These are phyloP conservation scores for Microchirus variegatus DNA, from an alignment of 2,797 vertebrate genomes.

Conservation along the genomic window DNA sequence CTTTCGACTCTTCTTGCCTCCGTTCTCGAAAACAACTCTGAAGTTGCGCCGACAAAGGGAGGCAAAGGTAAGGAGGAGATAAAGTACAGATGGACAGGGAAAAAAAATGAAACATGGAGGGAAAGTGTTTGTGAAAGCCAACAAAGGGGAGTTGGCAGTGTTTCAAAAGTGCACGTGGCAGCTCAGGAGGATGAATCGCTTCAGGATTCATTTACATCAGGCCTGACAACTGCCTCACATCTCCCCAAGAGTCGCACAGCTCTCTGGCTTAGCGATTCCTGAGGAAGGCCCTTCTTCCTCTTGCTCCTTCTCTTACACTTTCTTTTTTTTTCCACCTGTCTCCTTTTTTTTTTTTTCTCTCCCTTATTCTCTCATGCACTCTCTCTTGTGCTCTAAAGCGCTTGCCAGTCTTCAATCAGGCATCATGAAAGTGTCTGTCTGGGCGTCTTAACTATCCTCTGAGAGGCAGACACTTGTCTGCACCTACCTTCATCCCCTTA, in stretches of 20 bases:
- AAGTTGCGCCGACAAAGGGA: constrained; percentile 45
- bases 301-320: constrained; percentile 35
- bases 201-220: constrained; percentile 89
- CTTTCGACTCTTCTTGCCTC: background rate
- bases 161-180: constrained; percentile 78
- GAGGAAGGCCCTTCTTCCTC: constrained; percentile 73
- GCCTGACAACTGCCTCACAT: constrained; percentile 85
- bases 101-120: constrained; percentile 48
- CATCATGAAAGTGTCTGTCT: constrained; percentile 85
- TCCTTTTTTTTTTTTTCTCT: constrained; percentile 46
- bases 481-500: constrained; percentile 80
- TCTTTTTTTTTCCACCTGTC: constrained; percentile 70
- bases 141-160: constrained; percentile 76
- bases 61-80: constrained; percentile 34
- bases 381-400: constrained; percentile 65
- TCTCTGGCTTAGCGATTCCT: constrained; percentile 80
- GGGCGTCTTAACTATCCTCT: constrained; percentile 83
- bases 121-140: constrained; percentile 78
- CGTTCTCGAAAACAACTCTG: constrained; percentile 37
- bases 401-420: constrained; percentile 84
- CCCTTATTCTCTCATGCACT: constrained; percentile 48
- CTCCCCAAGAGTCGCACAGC: constrained; percentile 78
- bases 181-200: constrained; percentile 84
- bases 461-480: constrained; percentile 83
- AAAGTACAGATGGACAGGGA: constrained; percentile 55